Base-by-base conservation (phyloP, 1,140 invertebrate species). In the Mesaphorura yosii region DNA sequence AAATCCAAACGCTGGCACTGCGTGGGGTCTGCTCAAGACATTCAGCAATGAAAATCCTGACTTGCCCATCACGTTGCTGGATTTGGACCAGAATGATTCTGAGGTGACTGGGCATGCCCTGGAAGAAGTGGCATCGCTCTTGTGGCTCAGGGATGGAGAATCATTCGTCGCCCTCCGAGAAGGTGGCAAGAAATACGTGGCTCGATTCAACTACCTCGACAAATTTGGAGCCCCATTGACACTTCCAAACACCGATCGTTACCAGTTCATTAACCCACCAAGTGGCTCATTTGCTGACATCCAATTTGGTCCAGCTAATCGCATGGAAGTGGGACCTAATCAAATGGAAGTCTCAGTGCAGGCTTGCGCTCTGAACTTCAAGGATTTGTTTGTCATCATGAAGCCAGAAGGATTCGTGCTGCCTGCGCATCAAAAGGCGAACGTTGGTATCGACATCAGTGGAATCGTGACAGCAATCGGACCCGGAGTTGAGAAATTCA, bases 261-360 rank as follows among this genome's bases (percentile, higher is more conserved):
- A 17, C 28, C 20, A 48, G 27, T 10, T 48, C 26, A 34, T 48
- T 34, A 48, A 48, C 37, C 46, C 46, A 48, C 3, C 46, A n/a
- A 48, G 46, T 23, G 46, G 46, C 5, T 27, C 46, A 48, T 48
- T 48, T 34, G 5, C 46, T 7, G 46, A 48, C 29, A 29, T 48
- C 10, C 7, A 48, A 37, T 27, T 48, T 14, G 29, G 46, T 4
- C 46, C 46, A 12, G 27, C 15, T 48, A 27, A 6, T 14, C 22
- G 37, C 14, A 27, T 31, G 20, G 27, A 22, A 39, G 17, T 14
- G 2, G 27, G 19, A 17, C 23, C 26, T 15, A 17, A 27, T 23
- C 17, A 54, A 26, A 28, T 55, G 2, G 53, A 55, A 26, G n/a
- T 55, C 4, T 12, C 15, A 31, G 38, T 55, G 2, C n/a, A 44